These are phyloP conservation scores for Mycetomoellerius zeteki DNA, from an alignment of 1,140 invertebrate species.

Conservation along the genomic window DNA sequence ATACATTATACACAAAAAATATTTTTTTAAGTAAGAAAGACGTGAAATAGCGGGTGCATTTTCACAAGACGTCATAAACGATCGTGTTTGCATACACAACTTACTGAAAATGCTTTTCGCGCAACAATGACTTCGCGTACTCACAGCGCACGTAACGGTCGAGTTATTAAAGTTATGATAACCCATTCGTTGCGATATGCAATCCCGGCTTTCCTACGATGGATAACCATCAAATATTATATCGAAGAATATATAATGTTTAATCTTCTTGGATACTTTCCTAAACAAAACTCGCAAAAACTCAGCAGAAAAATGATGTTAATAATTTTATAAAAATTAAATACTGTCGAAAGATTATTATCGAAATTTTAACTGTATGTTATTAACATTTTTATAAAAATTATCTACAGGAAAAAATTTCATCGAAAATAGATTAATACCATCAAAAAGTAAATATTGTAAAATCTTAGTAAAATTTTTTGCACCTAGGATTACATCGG, in stretches of 20 bases:
- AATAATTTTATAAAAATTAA: neutral
- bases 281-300: neutral
- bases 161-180: slow-evolving; percentile 47
- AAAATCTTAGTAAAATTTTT: neutral
- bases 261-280: neutral
- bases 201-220: neutral
- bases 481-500: neutral
- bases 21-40: slow-evolving; percentile 6
- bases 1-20: neutral
- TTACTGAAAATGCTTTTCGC: slow-evolving; percentile 24
- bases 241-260: neutral
- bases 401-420: neutral
- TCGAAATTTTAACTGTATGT: neutral
- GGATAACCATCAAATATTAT: neutral
- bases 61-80: slow-evolving; percentile 12
- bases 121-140: slow-evolving; percentile 31
- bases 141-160: slow-evolving; percentile 11
- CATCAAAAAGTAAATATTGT: neutral
- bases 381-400: neutral
- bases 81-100: slow-evolving; percentile 8
- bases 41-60: neutral
- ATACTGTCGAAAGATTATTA: neutral
- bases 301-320: neutral
- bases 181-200: neutral
- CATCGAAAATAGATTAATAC: neutral